Evolutionary conservation across 1,140 invertebrate genomes (phyloP), one percentile per base, ranked within the genome.

Genomic region (Holcopasites calliopsidis): DNA sequence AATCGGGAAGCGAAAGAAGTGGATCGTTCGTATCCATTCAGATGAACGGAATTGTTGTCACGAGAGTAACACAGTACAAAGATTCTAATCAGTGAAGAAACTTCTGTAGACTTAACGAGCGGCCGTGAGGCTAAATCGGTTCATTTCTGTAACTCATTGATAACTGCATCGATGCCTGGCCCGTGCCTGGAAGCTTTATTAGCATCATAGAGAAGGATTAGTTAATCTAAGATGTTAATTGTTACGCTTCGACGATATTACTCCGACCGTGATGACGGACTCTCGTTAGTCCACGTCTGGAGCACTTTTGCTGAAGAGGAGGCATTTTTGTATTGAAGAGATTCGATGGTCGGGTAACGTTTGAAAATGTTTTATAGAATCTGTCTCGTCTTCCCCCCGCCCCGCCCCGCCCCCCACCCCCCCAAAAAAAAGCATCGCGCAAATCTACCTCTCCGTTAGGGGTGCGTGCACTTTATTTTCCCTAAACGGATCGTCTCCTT

Each of bases 41-140:
- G 26, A n/a, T 47, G n/a, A 31, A 52, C 23, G 35, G 35, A 72
- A 72, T 26, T 42, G 52, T 64, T n/a, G n/a, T 31, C 62, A 28
- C 35, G 65, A 33, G 54, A 50, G 58, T 60, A 66, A 66, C n/a
- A 76, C 74, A 76, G 74, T 76, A 76, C 74, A 76, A 76, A 73
- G 35, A 21, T 50, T 44, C 8, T 64, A 64, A 76, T 55, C 57
- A 54, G 40, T 44, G 49, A 71, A 35, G 38, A 44, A 52, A 44
- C 60, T 75, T 68, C 26, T 3, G 64, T 68, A 69, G 65, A 21
- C 6, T 58, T 58, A 57, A 31, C 40, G 23, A 42, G 21, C 54
- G 54, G 50, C 55, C 65, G 69, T 44, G 49, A 42, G 8, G 10
- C 33, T 66, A 72, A 26, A 65, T 35, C 11, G 31, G 26, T 50